Evolutionary conservation across 2,888 invertebrate genomes (phyloP).

Genomic region (Tholera decimalis): DNA sequence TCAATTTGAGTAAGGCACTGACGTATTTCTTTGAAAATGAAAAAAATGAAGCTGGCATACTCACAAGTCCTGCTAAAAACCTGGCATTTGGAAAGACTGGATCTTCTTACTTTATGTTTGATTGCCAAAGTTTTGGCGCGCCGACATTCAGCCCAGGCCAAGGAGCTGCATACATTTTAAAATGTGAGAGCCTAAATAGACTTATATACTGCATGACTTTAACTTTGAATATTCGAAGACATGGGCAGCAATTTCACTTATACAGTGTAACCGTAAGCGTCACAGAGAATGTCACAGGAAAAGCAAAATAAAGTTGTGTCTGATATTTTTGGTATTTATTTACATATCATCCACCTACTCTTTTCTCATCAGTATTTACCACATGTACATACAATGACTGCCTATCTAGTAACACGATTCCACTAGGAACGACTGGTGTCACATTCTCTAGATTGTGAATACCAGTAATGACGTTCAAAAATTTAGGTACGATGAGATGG

Average conservation of each 20-base stretch:
- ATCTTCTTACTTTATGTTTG: slow-evolving; percentile 93
- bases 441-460: no score
- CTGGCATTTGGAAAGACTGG: slow-evolving; percentile 89
- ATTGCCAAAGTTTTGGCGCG: slow-evolving; percentile 92
- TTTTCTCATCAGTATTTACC: no score
- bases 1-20: slow-evolving; percentile 92
- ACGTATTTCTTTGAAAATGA: slow-evolving; percentile 91
- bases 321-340: no score
- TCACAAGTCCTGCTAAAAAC: slow-evolving; percentile 89
- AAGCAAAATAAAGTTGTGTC: neutral
- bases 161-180: slow-evolving; percentile 92
- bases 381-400: no score
- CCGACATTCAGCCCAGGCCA: slow-evolving; percentile 92
- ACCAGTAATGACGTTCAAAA: no score
- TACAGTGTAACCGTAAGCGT: slow-evolving; percentile 77
- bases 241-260: slow-evolving; percentile 90
- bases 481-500: no score
- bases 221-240: slow-evolving; percentile 91
- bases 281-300: slow-evolving; percentile 64
- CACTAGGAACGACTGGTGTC: no score
- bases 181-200: slow-evolving; percentile 91
- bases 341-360: no score
- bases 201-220: slow-evolving; percentile 92
- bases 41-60: slow-evolving; percentile 88
- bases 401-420: no score